Evolutionary conservation across 2,888 invertebrate species (phyloP).

Genomic region (Stenchaetothrips biformis): DNA sequence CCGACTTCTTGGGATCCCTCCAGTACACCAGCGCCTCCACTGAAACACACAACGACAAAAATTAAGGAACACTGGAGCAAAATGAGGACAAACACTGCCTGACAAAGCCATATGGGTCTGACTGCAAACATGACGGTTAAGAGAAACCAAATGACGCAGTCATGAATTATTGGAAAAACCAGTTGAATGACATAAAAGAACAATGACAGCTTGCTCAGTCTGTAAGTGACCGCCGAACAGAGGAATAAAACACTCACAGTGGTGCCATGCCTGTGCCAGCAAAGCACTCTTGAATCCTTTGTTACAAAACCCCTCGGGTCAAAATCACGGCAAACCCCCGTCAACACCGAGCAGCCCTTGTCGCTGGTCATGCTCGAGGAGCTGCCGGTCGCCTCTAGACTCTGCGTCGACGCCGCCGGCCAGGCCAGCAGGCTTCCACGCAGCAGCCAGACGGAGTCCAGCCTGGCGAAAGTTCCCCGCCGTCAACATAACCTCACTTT

Average conservation of each 20-base stretch:
- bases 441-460: neutral
- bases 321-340: neutral
- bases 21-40: conserved; percentile 96
- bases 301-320: neutral
- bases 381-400: too few relatives aligned
- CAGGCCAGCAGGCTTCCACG: too few relatives aligned
- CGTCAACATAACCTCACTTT: conserved; percentile 13
- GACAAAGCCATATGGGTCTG: neutral
- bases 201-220: neutral
- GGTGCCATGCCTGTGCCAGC: neutral
- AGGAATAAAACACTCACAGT: neutral
- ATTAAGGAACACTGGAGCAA: conserved; percentile 14
- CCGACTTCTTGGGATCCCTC: conserved; percentile 93
- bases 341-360: too few relatives aligned
- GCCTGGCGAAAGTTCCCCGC: neutral
- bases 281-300: neutral
- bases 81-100: neutral
- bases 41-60: conserved; percentile 50
- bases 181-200: neutral
- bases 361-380: too few relatives aligned
- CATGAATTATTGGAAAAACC: neutral
- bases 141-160: neutral
- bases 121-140: neutral
- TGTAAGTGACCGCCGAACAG: neutral
- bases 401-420: too few relatives aligned